These are phyloP conservation scores for Eremophila alpestris DNA, from an alignment of 2,797 vertebrate genomes.

Conservation along the genomic window DNA sequence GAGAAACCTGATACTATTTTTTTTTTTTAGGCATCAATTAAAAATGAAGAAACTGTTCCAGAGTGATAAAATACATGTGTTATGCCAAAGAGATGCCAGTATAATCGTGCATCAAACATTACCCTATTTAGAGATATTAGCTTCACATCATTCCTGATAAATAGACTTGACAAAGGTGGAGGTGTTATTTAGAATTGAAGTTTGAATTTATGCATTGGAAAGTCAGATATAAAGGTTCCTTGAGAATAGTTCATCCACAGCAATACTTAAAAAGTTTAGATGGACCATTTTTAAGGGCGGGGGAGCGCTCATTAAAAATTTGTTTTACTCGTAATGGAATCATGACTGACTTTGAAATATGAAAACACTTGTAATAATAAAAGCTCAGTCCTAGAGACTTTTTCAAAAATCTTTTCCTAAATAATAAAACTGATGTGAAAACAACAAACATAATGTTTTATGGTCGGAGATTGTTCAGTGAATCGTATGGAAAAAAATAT, in stretches of 20 bases:
- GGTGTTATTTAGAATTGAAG: neutral
- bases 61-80: neutral
- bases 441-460: neutral
- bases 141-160: neutral
- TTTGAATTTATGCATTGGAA: neutral
- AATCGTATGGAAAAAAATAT: neutral
- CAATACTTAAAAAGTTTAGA: neutral
- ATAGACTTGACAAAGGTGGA: neutral
- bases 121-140: neutral
- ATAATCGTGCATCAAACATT: neutral
- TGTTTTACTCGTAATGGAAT: neutral
- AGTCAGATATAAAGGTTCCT: neutral
- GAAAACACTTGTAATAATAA: neutral
- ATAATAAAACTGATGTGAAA: neutral
- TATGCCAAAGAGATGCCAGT: neutral
- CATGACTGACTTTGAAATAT: neutral
- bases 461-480: neutral
- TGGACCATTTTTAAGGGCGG: fast-evolving
- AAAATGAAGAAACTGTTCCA: neutral
- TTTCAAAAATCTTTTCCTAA: neutral
- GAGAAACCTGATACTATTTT: neutral
- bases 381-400: neutral
- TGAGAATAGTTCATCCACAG: neutral
- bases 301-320: neutral
- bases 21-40: neutral